phyloP scores from a whole-genome alignment of 2,113 vertebrate genomes.

The Psilopsiagon aurifrons region DNA sequence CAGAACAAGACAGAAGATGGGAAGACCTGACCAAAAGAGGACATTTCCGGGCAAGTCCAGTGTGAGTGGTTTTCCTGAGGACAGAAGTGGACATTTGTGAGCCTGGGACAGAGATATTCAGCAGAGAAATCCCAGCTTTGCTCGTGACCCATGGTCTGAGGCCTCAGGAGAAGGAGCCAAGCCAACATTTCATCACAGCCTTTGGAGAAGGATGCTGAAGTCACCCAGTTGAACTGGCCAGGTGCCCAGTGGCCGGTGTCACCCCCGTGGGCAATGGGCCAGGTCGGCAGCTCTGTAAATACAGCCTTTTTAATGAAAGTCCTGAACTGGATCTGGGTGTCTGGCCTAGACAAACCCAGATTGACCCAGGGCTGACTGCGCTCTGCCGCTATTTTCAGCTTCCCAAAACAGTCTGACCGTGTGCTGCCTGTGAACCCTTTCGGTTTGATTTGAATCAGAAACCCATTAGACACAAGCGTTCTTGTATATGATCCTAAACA shows the following conservation, averaged over 20 bases:
- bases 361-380: background rate
- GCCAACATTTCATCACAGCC: background rate
- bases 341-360: background rate
- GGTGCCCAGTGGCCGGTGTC: conserved; percentile 21
- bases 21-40: background rate
- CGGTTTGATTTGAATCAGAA: background rate
- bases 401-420: background rate
- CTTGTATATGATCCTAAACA: rapidly evolving
- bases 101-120: background rate
- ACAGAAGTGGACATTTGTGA: background rate
- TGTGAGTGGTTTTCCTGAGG: background rate
- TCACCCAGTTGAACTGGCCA: conserved; percentile 12
- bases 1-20: background rate
- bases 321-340: background rate
- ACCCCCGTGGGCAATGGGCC: background rate
- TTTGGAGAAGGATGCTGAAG: background rate
- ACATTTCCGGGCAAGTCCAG: background rate
- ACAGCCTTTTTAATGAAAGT: background rate
- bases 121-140: background rate
- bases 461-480: rapidly evolving
- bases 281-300: background rate
- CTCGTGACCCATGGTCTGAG: background rate
- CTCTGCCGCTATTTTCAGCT: background rate
- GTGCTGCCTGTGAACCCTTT: rapidly evolving
- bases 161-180: background rate